Conservation (phyloP, 2,888 invertebrate species). For the Clusia tigrina region DNA sequence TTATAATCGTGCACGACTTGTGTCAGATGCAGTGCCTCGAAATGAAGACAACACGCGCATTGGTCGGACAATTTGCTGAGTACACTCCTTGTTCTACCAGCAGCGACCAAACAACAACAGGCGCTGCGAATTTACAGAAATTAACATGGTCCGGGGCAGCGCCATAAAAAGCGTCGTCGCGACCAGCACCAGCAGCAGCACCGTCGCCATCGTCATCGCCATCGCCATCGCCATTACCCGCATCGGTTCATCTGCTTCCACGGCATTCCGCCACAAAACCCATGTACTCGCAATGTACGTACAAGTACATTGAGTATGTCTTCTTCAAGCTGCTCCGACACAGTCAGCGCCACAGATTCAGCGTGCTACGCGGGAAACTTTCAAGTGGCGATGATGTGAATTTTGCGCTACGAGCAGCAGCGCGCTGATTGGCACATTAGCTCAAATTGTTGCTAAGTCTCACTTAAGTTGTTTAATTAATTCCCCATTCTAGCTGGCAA, state of each 20-base stretch:
- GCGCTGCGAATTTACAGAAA: slow-evolving; percentile 7
- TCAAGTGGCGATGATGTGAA: not conserved
- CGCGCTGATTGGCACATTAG: slow-evolving; percentile 49
- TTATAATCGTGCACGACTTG: slow-evolving; percentile 37
- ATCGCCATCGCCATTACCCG: not conserved
- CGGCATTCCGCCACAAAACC: too few relatives aligned
- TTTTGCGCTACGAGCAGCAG: slow-evolving; percentile 18
- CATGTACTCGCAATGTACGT: not conserved
- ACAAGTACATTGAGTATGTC: too few relatives aligned
- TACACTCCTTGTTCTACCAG: slow-evolving; percentile 23
- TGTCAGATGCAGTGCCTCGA: slow-evolving; percentile 31
- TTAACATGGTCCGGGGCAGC: slow-evolving; percentile 18
- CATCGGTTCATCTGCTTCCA: not conserved
- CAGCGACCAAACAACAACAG: not conserved
- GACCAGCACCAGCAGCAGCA: too few relatives aligned
- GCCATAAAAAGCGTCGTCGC: not conserved
- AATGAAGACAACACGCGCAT: slow-evolving; percentile 30
- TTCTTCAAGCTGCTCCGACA: slow-evolving; percentile 8
- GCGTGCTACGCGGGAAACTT: not conserved
- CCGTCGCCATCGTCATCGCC: not conserved
- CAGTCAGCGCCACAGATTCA: not conserved
- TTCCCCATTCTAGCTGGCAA: slow-evolving; percentile 22
- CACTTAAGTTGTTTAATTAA: slow-evolving; percentile 49
- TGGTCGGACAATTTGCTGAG: slow-evolving; percentile 1
- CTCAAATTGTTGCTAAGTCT: slow-evolving; percentile 53